Evolutionary conservation across 2,797 vertebrate genomes (phyloP).

Genomic region (Zalophus californianus): DNA sequence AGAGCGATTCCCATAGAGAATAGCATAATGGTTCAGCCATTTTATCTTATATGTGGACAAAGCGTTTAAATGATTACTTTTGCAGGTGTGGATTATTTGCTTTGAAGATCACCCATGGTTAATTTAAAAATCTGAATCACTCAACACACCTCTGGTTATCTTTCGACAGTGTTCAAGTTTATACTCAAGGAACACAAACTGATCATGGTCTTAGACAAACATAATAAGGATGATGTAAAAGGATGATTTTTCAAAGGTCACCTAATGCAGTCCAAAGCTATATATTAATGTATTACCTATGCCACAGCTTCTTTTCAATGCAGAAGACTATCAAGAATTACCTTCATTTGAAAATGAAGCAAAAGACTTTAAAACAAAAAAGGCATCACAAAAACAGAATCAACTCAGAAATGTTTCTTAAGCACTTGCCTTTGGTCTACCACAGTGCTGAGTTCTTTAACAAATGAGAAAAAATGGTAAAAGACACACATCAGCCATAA

Average conservation of each 20-base stretch:
- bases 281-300: slow-evolving; percentile 6
- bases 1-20: slow-evolving; percentile 33
- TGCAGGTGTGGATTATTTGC: slow-evolving; percentile 69
- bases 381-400: neutral
- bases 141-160: slow-evolving; percentile 52
- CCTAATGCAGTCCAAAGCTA: slow-evolving; percentile 42
- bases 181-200: slow-evolving; percentile 53
- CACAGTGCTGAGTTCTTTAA: neutral
- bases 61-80: slow-evolving; percentile 70
- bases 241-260: slow-evolving; percentile 56
- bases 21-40: neutral
- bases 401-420: neutral
- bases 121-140: slow-evolving; percentile 69
- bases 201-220: slow-evolving; percentile 64
- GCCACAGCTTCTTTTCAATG: neutral
- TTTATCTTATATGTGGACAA: slow-evolving; percentile 40
- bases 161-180: slow-evolving; percentile 35
- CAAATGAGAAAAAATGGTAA: neutral
- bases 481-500: neutral
- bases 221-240: slow-evolving; percentile 51
- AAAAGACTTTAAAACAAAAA: slow-evolving; percentile 49
- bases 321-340: slow-evolving; percentile 32
- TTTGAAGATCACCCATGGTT: slow-evolving; percentile 68
- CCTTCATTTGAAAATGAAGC: slow-evolving; percentile 17
- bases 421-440: neutral